Evolutionary conservation across 2,113 vertebrate species (phyloP).

Genomic region (Electrona antarctica): DNA sequence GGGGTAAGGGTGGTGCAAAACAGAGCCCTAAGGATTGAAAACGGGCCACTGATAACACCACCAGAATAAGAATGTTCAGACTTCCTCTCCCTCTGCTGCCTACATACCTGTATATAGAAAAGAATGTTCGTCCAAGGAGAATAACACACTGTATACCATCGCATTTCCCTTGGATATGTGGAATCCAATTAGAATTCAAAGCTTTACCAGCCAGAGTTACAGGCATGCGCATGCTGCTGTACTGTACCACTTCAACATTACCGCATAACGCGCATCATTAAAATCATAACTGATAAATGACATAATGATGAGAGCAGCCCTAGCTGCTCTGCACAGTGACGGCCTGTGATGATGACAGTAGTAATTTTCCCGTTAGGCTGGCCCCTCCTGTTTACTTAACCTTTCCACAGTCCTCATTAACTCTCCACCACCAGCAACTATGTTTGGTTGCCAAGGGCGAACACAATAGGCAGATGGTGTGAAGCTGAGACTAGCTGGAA

Average conservation of each 20-base stretch:
- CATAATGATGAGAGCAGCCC: conserved; percentile 68
- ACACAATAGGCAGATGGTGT: conserved; percentile 75
- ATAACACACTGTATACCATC: conserved; percentile 25
- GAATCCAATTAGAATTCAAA: conserved; percentile 37
- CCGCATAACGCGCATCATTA: conserved; percentile 65
- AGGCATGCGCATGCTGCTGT: conserved; percentile 42
- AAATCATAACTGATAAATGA: conserved; percentile 72
- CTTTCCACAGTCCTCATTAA: conserved; percentile 81
- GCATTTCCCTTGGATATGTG: conserved; percentile 1
- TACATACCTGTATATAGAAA: not conserved
- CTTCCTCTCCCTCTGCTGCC: conserved; percentile 15
- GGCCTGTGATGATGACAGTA: conserved; percentile 64
- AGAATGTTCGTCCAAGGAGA: conserved; percentile 7
- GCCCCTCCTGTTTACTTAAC: conserved; percentile 83
- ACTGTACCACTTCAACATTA: conserved; percentile 52
- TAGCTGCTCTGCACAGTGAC: conserved; percentile 47
- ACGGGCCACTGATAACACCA: conserved; percentile 29
- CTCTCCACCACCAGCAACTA: conserved; percentile 68
- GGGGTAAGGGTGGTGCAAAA: no score
- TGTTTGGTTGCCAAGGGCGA: conserved; percentile 75
- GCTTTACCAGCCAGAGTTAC: conserved; percentile 19
- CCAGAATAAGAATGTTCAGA: not conserved
- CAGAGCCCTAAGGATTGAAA: not conserved
- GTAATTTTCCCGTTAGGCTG: conserved; percentile 74
- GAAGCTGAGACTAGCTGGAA: conserved; percentile 60